Percentiles rank a stretch among this genome's conserved stretches.
These are phyloP conservation scores for Campaea margaritaria DNA, from an alignment of 2,888 invertebrate genomes.

Conservation along the genomic window DNA sequence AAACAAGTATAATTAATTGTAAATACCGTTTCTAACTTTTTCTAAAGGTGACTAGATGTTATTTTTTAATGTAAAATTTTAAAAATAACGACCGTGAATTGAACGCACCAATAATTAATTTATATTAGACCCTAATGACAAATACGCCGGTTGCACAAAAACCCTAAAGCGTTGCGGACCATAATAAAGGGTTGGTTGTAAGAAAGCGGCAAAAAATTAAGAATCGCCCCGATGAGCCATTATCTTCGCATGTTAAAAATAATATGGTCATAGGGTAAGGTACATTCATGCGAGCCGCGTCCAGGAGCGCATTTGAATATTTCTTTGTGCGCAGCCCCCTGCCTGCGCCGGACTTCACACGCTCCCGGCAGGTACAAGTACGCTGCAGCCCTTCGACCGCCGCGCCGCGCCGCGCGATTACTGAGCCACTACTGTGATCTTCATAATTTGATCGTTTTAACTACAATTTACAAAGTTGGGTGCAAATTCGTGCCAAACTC, in stretches of 20 bases:
- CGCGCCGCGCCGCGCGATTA: conserved; percentile 9
- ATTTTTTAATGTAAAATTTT: not conserved
- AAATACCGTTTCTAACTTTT: no score
- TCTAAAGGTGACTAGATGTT: no score
- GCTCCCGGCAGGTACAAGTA: conserved; percentile 67
- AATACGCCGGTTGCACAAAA: conserved; percentile 76
- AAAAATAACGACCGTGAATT: not conserved
- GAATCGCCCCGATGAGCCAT: conserved; percentile 84
- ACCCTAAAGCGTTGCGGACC: conserved; percentile 79
- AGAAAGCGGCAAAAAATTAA: conserved; percentile 82
- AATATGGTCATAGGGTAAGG: conserved; percentile 84
- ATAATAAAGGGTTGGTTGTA: conserved; percentile 75
- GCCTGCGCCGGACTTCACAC: conserved; percentile 83
- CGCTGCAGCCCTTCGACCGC: conserved; percentile 44
- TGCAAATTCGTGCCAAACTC: no score
- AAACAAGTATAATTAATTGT: no score
- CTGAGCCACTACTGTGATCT: conserved; percentile 36
- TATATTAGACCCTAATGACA: conserved; percentile 73
- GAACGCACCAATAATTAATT: conserved; percentile 46
- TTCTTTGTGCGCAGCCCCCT: conserved; percentile 69
- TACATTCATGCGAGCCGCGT: conserved; percentile 81
- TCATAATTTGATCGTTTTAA: conserved; percentile 41
- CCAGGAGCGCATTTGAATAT: conserved; percentile 84
- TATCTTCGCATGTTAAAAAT: conserved; percentile 84
- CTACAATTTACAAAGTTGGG: not conserved